Base-by-base conservation (phyloP, 1,140 invertebrate species). In the Rhynchophorus ferrugineus region DNA sequence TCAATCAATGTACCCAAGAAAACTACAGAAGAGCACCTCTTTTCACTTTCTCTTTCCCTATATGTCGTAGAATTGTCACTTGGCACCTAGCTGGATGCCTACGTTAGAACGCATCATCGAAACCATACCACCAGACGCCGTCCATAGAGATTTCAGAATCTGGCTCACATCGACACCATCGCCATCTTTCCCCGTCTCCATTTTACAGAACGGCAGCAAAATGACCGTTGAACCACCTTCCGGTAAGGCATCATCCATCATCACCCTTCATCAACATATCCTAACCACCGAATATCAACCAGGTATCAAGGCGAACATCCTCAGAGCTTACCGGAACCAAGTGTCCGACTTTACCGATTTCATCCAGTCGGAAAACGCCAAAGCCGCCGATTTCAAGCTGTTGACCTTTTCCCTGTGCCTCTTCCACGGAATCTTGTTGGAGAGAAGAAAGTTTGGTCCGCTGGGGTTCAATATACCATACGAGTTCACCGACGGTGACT, bases 161-260 rank as follows among this genome's bases (percentile, higher is more conserved):
- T 87, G 84, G 83, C 65, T 87, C 41, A 87, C 84, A 0, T 84
- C 80, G 33, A 81, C 81, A 33, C 82, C 84, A 0, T 82, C 80
- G 0, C 63, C 71, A 0, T 47, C 66, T 39, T 87, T 87, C 61
- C 84, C 84, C 1, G 79, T 83, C 0, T 75, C 78, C 2, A 78
- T 87, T 35, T 71, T 86, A 19, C 82, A 85, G 62, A 85, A 84
- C 64, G 77, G 82, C 17, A 74, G 78, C 29, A 87, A 86, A 68
- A 83, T 86, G 75, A 86, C 82, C 0, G 78, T 85, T 33, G 83
- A 87, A 62, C 79, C 83, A 1, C 84, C 84, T 0, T 71, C 80
- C 44, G 83, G 84, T 54, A 37, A 3, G 13, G n/a, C n/a, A 14
- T 38, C 5, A 38, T 5, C 37, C 13, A 13, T 29, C 5, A 6